These are phyloP conservation scores for Piezodorus guildinii DNA, from an alignment of 1,140 invertebrate genomes.

Conservation along the genomic window DNA sequence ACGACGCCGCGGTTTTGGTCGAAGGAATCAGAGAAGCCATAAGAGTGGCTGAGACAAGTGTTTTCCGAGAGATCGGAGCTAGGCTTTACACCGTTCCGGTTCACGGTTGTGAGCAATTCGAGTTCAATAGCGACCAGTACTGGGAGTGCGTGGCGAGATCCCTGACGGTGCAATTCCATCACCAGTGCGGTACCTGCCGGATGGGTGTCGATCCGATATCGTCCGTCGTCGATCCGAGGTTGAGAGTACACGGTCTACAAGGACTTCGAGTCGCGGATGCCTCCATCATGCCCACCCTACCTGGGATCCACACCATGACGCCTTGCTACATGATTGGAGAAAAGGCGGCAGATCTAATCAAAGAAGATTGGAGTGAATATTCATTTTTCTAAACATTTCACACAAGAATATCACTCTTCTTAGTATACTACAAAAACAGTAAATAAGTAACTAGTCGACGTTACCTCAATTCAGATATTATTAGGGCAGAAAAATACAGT, in stretches of 20 bases:
- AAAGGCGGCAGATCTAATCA: conserved; percentile 42
- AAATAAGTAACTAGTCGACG: too few species aligned
- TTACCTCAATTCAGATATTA: too few species aligned
- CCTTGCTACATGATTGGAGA: conserved; percentile 46
- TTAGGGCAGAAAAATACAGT: too few species aligned
- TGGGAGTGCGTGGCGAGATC: conserved; percentile 59
- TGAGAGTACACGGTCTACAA: conserved; percentile 27
- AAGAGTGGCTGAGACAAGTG: conserved; percentile 30
- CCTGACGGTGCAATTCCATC: conserved; percentile 56
- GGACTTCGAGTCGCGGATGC: conserved; percentile 27
- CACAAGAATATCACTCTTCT: too few species aligned
- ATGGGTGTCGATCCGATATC: conserved; percentile 42
- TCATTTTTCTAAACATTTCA: too few species aligned
- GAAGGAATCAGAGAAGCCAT: conserved; percentile 52
- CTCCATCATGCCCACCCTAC: conserved; percentile 25
- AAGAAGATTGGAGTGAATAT: conserved; percentile 33
- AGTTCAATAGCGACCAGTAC: conserved; percentile 53
- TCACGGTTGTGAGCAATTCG: conserved; percentile 42
- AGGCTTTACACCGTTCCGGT: conserved; percentile 27
- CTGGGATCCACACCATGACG: conserved; percentile 31
- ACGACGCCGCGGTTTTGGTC: conserved; percentile 53
- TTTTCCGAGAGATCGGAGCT: conserved; percentile 39
- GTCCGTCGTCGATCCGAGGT: conserved; percentile 37
- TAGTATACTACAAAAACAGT: too few species aligned
- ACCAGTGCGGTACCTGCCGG: conserved; percentile 54